phyloP scores from a whole-genome alignment of 37 sponge, comb jelly and placozoan species.

The Halisarca cf. caerulea region DNA sequence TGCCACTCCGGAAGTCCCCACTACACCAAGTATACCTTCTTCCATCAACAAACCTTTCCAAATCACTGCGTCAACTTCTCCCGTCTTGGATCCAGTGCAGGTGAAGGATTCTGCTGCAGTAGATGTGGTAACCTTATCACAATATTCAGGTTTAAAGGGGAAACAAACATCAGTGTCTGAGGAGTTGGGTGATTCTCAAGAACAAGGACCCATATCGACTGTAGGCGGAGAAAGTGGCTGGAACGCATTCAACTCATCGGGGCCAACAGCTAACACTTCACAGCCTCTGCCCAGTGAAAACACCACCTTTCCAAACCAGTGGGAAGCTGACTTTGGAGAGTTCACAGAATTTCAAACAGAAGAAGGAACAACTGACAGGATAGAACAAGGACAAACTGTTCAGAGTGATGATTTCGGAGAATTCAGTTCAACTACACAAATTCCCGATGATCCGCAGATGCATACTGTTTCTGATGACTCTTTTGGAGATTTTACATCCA shows the following conservation, averaged over 20 bases:
- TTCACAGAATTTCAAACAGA: not conserved
- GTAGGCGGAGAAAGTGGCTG: too few species aligned
- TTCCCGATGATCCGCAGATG: not conserved
- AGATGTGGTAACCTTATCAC: too few species aligned
- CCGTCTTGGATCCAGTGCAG: too few species aligned
- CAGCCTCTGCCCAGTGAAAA: not conserved
- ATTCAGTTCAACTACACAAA: not conserved
- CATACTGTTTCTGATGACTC: too few species aligned
- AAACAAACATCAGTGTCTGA: too few species aligned
- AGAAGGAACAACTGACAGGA: not conserved
- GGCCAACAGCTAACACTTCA: not conserved
- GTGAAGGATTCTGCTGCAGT: too few species aligned
- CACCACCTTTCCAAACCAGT: not conserved
- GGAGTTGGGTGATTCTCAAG: too few species aligned
- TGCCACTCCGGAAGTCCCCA: not conserved
- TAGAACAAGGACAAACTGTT: not conserved
- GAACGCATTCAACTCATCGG: not conserved
- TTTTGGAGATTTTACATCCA: not conserved
- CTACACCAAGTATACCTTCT: too few species aligned
- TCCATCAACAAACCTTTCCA: too few species aligned
- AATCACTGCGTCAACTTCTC: too few species aligned
- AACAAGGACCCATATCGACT: too few species aligned
- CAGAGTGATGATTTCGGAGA: slow-evolving; percentile 5
- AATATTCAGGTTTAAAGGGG: too few species aligned
- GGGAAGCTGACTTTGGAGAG: not conserved